phyloP scores from a whole-genome alignment of 2,888 invertebrate genomes.

The Kryphioiulus occultus region DNA sequence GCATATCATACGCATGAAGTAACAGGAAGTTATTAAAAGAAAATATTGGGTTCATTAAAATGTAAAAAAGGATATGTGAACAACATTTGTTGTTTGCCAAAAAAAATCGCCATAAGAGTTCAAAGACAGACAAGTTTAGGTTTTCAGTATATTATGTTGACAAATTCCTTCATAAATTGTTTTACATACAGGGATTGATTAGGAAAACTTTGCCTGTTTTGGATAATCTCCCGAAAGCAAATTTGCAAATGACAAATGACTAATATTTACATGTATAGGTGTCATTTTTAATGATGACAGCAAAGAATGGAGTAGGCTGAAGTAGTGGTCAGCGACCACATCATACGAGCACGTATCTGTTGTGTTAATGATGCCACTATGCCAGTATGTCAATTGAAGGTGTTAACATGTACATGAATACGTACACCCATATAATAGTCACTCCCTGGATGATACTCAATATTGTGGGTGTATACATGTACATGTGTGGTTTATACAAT shows the following conservation, averaged over 20 bases:
- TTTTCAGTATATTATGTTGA: no score
- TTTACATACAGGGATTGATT: no score
- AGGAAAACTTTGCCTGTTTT: no score
- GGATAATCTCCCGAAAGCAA: no score
- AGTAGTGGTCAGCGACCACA: neutral
- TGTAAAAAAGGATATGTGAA: neutral
- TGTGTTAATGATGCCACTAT: constrained; percentile 10
- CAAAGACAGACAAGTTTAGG: no score
- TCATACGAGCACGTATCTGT: no score
- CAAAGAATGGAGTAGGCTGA: neutral
- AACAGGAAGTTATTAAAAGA: neutral
- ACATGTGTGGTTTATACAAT: neutral
- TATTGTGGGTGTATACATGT: neutral
- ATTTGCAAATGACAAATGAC: neutral
- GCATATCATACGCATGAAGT: neutral
- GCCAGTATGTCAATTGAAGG: constrained; percentile 28
- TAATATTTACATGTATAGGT: neutral
- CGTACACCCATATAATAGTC: neutral
- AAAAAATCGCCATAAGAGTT: neutral
- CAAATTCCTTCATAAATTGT: no score
- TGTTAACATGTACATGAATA: neutral
- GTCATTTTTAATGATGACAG: neutral
- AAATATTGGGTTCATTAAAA: neutral
- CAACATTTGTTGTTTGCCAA: neutral
- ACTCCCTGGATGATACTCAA: neutral